Evolutionary conservation across 2,113 vertebrate genomes (phyloP).

Genomic region (Mustela lutreola): DNA sequence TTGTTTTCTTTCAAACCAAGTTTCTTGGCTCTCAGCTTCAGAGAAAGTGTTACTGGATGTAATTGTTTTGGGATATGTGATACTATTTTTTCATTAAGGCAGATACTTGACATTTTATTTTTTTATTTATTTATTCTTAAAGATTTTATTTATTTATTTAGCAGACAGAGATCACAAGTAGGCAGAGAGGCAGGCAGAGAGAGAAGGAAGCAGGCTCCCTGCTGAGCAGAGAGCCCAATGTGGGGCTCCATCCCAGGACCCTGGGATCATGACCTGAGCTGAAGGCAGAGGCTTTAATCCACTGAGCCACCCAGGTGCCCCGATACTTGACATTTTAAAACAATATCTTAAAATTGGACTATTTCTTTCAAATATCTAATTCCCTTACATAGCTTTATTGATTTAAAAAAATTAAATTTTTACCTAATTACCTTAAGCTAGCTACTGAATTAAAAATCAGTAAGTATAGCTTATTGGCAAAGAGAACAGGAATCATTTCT

Average conservation of each 20-base stretch:
- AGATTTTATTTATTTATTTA: no score
- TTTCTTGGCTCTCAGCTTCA: not conserved
- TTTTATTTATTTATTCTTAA: no score
- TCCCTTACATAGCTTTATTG: not conserved
- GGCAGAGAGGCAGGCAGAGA: no score
- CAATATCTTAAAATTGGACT: not conserved
- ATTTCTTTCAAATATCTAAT: not conserved
- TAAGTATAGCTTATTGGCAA: not conserved
- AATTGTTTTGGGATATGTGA: not conserved
- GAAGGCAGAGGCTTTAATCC: no score
- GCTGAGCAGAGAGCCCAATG: no score
- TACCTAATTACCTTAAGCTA: not conserved
- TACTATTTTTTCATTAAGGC: not conserved
- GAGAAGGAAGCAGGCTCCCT: no score
- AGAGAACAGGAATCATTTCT: not conserved
- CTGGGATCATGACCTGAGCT: no score
- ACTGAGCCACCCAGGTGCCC: no score
- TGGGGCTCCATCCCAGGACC: no score
- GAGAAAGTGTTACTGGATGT: not conserved
- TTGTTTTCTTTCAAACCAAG: not conserved
- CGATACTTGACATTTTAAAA: not conserved
- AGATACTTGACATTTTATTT: not conserved
- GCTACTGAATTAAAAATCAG: not conserved
- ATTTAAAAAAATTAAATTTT: not conserved
- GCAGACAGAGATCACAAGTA: no score